These are phyloP conservation scores for Auanema sp. DNA, from an alignment of 2,888 invertebrate species.

Conservation along the genomic window DNA sequence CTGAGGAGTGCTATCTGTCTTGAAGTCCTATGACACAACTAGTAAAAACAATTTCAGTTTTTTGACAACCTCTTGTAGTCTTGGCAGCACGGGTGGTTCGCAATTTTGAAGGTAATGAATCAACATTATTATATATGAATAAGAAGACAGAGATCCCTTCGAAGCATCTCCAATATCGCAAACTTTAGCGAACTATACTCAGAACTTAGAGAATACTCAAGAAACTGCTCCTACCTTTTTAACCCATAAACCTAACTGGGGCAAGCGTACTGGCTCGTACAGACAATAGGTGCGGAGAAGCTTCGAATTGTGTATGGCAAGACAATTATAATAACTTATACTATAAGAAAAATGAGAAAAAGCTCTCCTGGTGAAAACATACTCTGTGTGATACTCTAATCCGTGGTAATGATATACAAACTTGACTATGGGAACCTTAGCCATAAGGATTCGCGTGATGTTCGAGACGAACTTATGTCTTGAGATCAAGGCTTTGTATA, in stretches of 20 bases:
- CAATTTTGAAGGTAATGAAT: constrained; percentile 70
- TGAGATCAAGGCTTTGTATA: constrained; percentile 9
- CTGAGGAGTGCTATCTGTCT: constrained; percentile 6
- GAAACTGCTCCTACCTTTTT: constrained; percentile 53
- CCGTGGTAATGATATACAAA: constrained; percentile 62
- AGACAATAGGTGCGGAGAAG: constrained; percentile 68
- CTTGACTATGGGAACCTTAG: constrained; percentile 73
- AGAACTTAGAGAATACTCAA: neutral
- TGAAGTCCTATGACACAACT: constrained; percentile 21
- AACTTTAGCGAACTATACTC: constrained; percentile 70
- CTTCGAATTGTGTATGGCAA: constrained; percentile 70
- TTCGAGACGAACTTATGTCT: constrained; percentile 2
- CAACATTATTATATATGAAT: constrained; percentile 71
- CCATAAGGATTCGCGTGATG: constrained; percentile 61
- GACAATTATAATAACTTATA: constrained; percentile 71
- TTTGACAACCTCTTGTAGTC: constrained; percentile 69
- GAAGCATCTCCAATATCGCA: constrained; percentile 70
- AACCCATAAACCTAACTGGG: constrained; percentile 43
- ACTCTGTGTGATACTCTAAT: constrained; percentile 69
- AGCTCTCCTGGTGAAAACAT: constrained; percentile 22
- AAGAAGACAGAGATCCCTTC: constrained; percentile 71
- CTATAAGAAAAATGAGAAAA: constrained; percentile 26
- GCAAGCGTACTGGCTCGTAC: constrained; percentile 68
- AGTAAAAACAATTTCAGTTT: neutral
- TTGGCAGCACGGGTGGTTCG: constrained; percentile 70